Percentiles rank a stretch among this genome's conserved stretches.
phyloP scores from a whole-genome alignment of 92 coral and sea anemone genomes.

The Palythoa grandiflora region DNA sequence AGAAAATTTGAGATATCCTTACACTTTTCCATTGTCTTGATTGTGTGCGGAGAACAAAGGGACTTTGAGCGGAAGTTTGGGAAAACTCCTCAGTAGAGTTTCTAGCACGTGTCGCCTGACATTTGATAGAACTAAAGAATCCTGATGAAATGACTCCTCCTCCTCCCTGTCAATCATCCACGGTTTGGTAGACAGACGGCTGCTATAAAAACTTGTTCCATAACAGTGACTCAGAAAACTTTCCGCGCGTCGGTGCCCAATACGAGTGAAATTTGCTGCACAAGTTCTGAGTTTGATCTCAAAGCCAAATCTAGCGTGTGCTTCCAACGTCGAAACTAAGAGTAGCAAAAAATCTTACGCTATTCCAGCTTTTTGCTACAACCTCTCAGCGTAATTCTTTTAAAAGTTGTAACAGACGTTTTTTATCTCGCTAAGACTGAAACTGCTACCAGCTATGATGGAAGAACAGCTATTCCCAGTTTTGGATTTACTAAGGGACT shows the following conservation, averaged over 20 bases:
- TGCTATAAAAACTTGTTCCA: slow-evolving; percentile 12
- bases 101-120: slow-evolving; percentile 50
- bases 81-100: neutral
- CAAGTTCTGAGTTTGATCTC: slow-evolving; percentile 13
- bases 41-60: slow-evolving; percentile 27
- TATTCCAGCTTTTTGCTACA: slow-evolving; percentile 54
- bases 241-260: slow-evolving; percentile 42
- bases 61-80: slow-evolving; percentile 47
- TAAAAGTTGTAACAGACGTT: slow-evolving; percentile 46
- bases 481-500: slow-evolving; percentile 38
- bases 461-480: slow-evolving; percentile 49
- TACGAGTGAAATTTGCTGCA: slow-evolving; percentile 22
- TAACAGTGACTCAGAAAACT: slow-evolving; percentile 18
- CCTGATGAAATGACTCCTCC: slow-evolving; percentile 26
- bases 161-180: slow-evolving; percentile 35
- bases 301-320: slow-evolving; percentile 11
- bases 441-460: slow-evolving; percentile 41
- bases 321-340: slow-evolving; percentile 29
- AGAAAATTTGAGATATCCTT: slow-evolving; percentile 24
- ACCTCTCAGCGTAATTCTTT: slow-evolving; percentile 48
- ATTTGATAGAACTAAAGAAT: slow-evolving; percentile 25
- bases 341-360: slow-evolving; percentile 40
- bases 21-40: neutral
- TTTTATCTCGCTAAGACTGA: slow-evolving; percentile 50
- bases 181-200: slow-evolving; percentile 19